These are phyloP conservation scores for Hemicordylus capensis DNA, from an alignment of 2,113 vertebrate genomes.

Conservation along the genomic window DNA sequence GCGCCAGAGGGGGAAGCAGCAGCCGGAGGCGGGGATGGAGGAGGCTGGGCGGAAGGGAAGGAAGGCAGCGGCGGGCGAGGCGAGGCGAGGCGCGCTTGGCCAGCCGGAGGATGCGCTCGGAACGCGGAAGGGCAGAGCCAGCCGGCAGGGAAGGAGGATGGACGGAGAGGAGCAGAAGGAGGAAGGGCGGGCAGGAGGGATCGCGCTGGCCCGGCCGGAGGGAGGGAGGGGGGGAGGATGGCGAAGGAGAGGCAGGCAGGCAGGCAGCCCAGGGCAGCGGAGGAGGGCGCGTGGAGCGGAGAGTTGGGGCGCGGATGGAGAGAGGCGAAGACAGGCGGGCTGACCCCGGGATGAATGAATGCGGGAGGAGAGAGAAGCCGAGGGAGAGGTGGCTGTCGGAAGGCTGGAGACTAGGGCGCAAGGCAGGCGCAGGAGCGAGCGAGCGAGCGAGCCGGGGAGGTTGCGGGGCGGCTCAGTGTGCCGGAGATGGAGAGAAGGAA, in stretches of 20 bases:
- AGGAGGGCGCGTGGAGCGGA: not conserved
- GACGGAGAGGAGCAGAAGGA: not conserved
- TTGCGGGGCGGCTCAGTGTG: too few relatives aligned
- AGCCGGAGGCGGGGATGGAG: not conserved
- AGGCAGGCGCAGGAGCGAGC: not conserved
- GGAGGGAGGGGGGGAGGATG: not conserved
- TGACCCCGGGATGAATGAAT: not conserved
- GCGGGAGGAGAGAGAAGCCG: not conserved
- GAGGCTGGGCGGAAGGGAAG: too few relatives aligned
- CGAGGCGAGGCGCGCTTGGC: not conserved
- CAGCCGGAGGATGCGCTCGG: not conserved
- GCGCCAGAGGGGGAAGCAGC: too few relatives aligned
- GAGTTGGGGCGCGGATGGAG: not conserved
- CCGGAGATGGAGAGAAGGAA: not conserved
- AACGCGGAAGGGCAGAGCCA: not conserved
- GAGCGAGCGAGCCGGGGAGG: too few relatives aligned
- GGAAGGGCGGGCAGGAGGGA: too few relatives aligned
- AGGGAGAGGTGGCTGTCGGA: not conserved
- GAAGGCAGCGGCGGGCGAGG: too few relatives aligned
- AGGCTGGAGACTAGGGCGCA: too few relatives aligned
- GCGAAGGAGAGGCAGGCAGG: not conserved
- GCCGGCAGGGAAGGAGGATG: not conserved
- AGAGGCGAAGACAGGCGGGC: not conserved
- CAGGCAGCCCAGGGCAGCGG: not conserved
- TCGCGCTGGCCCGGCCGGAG: not conserved